Evolutionary conservation across 1,140 invertebrate species (phyloP).

Genomic region (Bathynomus jamesi): DNA sequence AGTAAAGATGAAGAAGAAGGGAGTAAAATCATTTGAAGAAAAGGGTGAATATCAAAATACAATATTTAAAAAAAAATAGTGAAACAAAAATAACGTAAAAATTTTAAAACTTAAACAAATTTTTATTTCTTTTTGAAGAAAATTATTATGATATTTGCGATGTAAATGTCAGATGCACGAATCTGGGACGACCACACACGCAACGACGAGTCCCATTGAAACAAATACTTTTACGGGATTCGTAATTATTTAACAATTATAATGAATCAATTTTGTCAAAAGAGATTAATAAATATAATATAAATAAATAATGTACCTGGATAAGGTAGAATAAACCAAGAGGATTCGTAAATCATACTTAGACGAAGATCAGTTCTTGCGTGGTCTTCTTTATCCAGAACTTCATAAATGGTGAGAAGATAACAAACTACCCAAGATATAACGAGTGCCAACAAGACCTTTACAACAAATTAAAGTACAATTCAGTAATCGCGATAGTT

Average conservation of each 20-base stretch:
- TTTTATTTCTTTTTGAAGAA: no score
- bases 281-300: not conserved
- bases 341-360: conserved; percentile 34
- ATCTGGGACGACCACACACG: not conserved
- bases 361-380: conserved; percentile 70
- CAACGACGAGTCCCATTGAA: not conserved
- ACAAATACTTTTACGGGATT: not conserved
- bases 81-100: no score
- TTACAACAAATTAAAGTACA: no score
- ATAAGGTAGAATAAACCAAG: conserved; percentile 30
- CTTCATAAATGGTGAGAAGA: conserved; percentile 60
- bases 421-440: conserved; percentile 71
- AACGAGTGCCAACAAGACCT: conserved; percentile 71
- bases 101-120: no score
- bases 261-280: not conserved
- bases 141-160: no score
- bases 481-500: no score
- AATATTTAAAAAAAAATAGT: no score
- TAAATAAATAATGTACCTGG: conserved; percentile 13
- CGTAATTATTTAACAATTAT: not conserved
- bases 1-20: not conserved
- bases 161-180: no score
- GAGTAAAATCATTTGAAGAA: not conserved
- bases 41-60: no score
- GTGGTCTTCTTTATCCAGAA: conserved; percentile 57